These are phyloP conservation scores for Panonychus citri DNA, from an alignment of 1,140 invertebrate genomes.

Conservation along the genomic window DNA sequence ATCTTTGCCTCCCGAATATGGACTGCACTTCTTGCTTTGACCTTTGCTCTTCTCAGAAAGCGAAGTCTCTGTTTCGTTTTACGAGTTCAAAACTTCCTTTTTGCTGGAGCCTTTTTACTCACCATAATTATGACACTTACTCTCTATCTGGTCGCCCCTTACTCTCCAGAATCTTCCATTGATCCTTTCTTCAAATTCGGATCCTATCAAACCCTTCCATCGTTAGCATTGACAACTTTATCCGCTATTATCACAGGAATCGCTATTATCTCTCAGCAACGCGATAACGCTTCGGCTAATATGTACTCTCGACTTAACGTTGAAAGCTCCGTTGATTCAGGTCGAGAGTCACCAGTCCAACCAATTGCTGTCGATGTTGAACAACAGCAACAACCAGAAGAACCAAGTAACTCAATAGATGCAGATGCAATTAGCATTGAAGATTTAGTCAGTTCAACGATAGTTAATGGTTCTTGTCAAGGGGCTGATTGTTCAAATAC, in stretches of 20 bases:
- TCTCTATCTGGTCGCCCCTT: background rate
- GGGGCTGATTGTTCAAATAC: no score
- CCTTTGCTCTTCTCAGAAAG: slow-evolving; percentile 52
- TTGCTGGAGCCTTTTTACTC: background rate
- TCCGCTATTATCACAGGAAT: slow-evolving; percentile 39
- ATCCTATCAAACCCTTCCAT: slow-evolving; percentile 37
- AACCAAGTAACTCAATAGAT: background rate
- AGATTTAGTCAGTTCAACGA: background rate
- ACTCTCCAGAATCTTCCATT: background rate
- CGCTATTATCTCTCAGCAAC: slow-evolving; percentile 45
- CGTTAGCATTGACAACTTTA: slow-evolving; percentile 36
- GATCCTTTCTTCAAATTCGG: slow-evolving; percentile 63
- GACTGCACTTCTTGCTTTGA: slow-evolving; percentile 52
- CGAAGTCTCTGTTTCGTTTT: slow-evolving; percentile 53
- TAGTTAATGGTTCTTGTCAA: background rate
- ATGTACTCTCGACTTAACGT: background rate
- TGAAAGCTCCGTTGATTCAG: no score
- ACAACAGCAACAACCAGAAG: background rate
- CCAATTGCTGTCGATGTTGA: background rate
- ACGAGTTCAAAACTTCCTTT: slow-evolving; percentile 8
- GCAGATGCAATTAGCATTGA: background rate
- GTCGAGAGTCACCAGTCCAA: background rate
- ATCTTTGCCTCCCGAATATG: slow-evolving; percentile 53
- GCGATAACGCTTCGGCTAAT: slow-evolving; percentile 2
- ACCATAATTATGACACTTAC: slow-evolving; percentile 1